Evolutionary conservation across 2,113 vertebrate species (phyloP), one percentile per base, ranked within the genome.

Genomic region (Corydoras sp.): DNA sequence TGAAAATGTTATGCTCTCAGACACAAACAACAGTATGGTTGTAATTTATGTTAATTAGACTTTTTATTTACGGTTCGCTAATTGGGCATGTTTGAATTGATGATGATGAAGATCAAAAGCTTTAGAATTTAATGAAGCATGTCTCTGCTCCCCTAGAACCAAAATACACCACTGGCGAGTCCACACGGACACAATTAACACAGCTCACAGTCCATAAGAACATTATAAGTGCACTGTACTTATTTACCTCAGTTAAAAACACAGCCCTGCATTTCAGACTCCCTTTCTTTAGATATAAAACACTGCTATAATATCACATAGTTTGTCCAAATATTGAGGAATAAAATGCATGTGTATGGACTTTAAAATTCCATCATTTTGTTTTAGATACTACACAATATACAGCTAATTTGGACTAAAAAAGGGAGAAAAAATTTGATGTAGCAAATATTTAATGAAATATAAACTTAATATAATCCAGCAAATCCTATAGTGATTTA

Each of bases 101-200:
- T 91, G 89, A 91, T 90, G 89, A 85, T 86, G 88, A 87, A 85
- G 86, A 91, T 91, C 88, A 92, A 93, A 94, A 89, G 73, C 3
- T 56, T 67, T 77, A 81, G 85, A 86, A 82, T 83, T 73, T 87
- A 91, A 91, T 87, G 86, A 83, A 62, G 81, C 84, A 77, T 84
- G 83, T 63, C 74, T 83, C 84, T 74, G 81, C 63, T 73, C 81
- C 82, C 77, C 69, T 69, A 31, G 80, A 70, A 77, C 68, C 50
- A 50, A 73, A 88, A 85, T 80, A 80, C 72, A 68, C 72, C 77
- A 80, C 66, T 62, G 76, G 60, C 65, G 80, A 83, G 75, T 78
- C 75, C 85, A 80, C 76, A 80, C 76, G 85, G 84, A 86, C 80
- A 78, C 81, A 80, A 84, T 85, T 80, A 85, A 77, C 71, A 77